Conservation (phyloP, 2,888 invertebrate species). For the Pandemis heparana region DNA sequence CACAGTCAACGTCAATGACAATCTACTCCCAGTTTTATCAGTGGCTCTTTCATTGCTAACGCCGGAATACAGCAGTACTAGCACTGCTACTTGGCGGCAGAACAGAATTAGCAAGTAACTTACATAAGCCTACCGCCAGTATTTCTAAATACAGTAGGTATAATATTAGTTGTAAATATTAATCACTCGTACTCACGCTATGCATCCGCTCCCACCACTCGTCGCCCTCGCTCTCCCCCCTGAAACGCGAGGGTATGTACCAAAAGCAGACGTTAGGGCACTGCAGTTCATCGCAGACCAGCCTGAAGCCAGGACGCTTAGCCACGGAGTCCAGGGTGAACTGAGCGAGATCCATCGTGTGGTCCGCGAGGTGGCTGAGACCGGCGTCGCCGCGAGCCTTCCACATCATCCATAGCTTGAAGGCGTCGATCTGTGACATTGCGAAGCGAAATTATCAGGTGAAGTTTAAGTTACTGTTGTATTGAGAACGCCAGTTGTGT, state of each 20-base stretch:
- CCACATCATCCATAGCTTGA: slow-evolving; percentile 98
- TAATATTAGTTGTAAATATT: no score
- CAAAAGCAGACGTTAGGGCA: slow-evolving; percentile 96
- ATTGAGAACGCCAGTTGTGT: background rate
- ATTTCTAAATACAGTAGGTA: no score
- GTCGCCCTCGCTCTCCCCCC: slow-evolving; percentile 68
- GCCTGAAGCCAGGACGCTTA: slow-evolving; percentile 84
- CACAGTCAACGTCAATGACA: no score
- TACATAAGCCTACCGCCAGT: no score
- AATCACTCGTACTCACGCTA: slow-evolving; percentile 66
- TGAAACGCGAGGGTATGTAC: slow-evolving; percentile 89
- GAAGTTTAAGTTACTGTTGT: background rate
- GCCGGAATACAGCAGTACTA: no score
- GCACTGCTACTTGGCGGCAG: no score
- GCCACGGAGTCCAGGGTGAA: slow-evolving; percentile 84
- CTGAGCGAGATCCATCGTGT: slow-evolving; percentile 87
- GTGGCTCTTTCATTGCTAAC: no score
- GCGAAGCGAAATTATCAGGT: background rate
- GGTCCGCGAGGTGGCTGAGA: slow-evolving; percentile 86
- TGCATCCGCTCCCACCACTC: slow-evolving; percentile 84
- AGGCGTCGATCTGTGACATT: slow-evolving; percentile 89
- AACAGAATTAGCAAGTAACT: no score
- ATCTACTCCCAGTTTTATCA: no score
- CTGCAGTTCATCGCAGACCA: slow-evolving; percentile 86
- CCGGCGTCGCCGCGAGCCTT: slow-evolving; percentile 90